Evolutionary conservation across 2,888 invertebrate genomes (phyloP), one percentile per base, ranked within the genome.

Genomic region (Melangyna quadrimaculata): DNA sequence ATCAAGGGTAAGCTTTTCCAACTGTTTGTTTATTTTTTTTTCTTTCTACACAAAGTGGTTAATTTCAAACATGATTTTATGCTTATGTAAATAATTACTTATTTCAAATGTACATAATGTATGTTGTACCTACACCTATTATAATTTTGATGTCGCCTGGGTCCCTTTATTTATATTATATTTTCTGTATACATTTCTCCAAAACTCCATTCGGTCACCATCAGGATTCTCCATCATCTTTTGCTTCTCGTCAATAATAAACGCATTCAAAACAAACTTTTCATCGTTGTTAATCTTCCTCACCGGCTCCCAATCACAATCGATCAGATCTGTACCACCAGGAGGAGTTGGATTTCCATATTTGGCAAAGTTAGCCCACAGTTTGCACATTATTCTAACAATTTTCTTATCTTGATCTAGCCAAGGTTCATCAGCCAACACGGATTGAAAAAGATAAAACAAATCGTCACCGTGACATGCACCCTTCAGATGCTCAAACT

Each of bases 311-410:
- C 92, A 92, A 22, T 57, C 65, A 45, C 88, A 88, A 35, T 82
- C 80, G 4, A 78, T 35, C 9, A 59, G 27, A n/a, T 40, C 17
- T 7, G 22, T 1, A 3, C 87, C 71, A 12, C 72, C 80, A 19
- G 63, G 61, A 5, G 91, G 91, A 14, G 91, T 91, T 0, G 93
- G 93, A 69, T 92, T 90, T 92, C 94, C 93, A 88, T 90, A 90
- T 89, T 93, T 94, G 0, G 95, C 95, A 89, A 95, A 95, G 88
- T 95, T 94, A 0, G 94, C 93, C 95, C 95, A 95, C 91, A 95
- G 90, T 22, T 91, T 89, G n/a, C 93, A 91, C 88, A 95, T 90
- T 29, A 92, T 91, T 27, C 93, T 90, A 6, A 93, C 91, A 9
- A 94, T 91, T 24, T 87, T 79, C 43, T 87, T 88, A 79, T 91